Percentiles rank a stretch among this genome's conserved stretches.
Evolutionary conservation across 2,113 vertebrate genomes (phyloP).

Genomic region (Aegotheles bennettii): DNA sequence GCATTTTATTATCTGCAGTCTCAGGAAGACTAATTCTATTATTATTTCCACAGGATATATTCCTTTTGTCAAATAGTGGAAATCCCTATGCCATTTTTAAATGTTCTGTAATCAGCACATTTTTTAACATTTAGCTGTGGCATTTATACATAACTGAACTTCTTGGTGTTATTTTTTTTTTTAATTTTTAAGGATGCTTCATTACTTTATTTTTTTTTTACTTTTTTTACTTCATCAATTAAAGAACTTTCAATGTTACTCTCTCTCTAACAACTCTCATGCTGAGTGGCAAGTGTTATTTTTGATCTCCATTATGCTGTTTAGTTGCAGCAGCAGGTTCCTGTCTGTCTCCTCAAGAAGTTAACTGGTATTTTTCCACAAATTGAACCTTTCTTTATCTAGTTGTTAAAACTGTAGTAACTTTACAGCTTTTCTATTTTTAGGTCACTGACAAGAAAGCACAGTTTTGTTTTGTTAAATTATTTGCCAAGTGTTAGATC

Average conservation of each 20-base stretch:
- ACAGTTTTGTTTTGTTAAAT: not conserved
- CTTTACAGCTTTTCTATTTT: not conserved
- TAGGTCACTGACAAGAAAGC: not conserved
- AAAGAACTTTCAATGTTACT: not conserved
- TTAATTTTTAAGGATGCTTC: not conserved
- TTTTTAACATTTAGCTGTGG: not conserved
- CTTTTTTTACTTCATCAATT: not conserved
- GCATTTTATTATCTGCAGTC: not conserved
- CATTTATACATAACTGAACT: not conserved
- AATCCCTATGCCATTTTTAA: not conserved
- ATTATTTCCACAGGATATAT: not conserved
- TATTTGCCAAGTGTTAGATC: not conserved
- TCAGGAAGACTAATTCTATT: not conserved
- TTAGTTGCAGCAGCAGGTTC: not conserved
- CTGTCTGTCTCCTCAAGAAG: not conserved
- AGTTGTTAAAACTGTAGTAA: not conserved
- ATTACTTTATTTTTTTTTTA: not conserved
- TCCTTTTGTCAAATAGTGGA: not conserved
- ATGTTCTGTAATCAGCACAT: not conserved
- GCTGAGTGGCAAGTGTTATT: not conserved
- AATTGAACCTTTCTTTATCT: not conserved
- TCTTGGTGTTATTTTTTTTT: not conserved
- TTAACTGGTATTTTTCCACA: not conserved
- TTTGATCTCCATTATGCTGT: not conserved
- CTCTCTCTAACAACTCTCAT: not conserved